phyloP scores from a whole-genome alignment of 1,140 invertebrate genomes.

The Leucophenga varia region DNA sequence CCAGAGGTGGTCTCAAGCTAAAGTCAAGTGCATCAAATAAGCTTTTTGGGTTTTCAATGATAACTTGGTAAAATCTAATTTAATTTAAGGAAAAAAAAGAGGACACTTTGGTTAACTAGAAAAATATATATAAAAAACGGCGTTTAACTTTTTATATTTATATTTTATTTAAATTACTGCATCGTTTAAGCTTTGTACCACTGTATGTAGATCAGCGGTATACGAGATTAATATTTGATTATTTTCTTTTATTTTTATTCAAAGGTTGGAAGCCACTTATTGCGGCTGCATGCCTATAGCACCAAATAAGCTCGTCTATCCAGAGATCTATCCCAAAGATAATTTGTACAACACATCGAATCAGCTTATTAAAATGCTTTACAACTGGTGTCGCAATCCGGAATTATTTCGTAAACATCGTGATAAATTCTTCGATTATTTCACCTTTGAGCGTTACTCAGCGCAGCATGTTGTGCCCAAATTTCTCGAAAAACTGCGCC shows the following conservation, averaged over 20 bases:
- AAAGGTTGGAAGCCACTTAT: slow-evolving; percentile 69
- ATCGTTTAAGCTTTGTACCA: too few relatives aligned
- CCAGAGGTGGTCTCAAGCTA: too few relatives aligned
- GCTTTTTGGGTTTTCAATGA: too few relatives aligned
- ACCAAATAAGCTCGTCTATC: slow-evolving; percentile 72
- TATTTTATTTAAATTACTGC: too few relatives aligned
- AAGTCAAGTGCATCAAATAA: too few relatives aligned
- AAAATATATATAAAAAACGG: too few relatives aligned
- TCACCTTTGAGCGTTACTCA: slow-evolving; percentile 44
- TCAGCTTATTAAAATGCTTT: slow-evolving; percentile 61
- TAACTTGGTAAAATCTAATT: too few relatives aligned
- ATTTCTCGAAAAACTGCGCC: slow-evolving; percentile 42
- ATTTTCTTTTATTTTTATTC: not conserved
- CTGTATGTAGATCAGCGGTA: too few relatives aligned
- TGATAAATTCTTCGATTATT: slow-evolving; percentile 46
- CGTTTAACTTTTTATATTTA: too few relatives aligned
- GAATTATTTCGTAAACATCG: slow-evolving; percentile 41
- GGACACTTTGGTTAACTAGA: too few relatives aligned
- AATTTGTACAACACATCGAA: slow-evolving; percentile 64
- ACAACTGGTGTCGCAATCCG: slow-evolving; percentile 57
- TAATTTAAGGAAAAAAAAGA: too few relatives aligned
- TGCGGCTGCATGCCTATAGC: slow-evolving; percentile 70
- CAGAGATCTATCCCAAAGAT: slow-evolving; percentile 69
- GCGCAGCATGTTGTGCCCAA: slow-evolving; percentile 42
- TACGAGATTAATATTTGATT: not conserved